phyloP scores from a whole-genome alignment of 2,888 invertebrate genomes.

The Athalia rosae region DNA sequence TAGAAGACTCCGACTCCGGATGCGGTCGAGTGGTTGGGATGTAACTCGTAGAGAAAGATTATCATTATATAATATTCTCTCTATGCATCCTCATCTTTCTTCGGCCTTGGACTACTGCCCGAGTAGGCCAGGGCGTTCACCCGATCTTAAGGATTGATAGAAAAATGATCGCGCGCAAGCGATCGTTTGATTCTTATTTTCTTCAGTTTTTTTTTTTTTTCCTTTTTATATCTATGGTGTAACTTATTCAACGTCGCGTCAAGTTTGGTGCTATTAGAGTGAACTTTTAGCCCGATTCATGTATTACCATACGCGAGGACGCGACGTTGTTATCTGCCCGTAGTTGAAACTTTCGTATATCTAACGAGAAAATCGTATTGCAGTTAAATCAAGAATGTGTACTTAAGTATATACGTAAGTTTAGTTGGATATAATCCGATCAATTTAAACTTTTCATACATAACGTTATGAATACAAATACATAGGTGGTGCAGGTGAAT shows the following conservation, averaged over 20 bases:
- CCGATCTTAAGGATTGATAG: conserved; percentile 10
- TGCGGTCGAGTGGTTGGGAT: too few relatives aligned
- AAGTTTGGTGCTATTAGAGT: neutral
- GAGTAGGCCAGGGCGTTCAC: conserved; percentile 42
- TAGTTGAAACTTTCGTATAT: conserved; percentile 9
- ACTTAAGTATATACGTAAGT: conserved; percentile 46
- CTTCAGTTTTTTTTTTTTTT: neutral
- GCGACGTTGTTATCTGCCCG: neutral
- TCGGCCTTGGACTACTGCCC: conserved; percentile 39
- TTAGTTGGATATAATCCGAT: conserved; percentile 55
- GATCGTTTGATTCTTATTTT: too few relatives aligned
- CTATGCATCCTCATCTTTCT: conserved; percentile 1
- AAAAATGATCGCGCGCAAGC: too few relatives aligned
- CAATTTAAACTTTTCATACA: conserved; percentile 57
- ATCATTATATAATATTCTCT: neutral
- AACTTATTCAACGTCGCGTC: neutral
- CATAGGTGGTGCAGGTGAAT: neutral
- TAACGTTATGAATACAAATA: conserved; percentile 57
- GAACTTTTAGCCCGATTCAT: neutral
- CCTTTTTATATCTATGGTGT: too few relatives aligned
- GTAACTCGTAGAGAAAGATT: too few relatives aligned
- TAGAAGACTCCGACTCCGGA: neutral
- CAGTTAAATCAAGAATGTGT: conserved; percentile 21
- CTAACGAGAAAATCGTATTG: conserved; percentile 36
- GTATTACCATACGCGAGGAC: neutral